A percentile compares a stretch with the other conserved stretches of the same genome.
Conservation (phyloP, 2,797 vertebrate genomes). For the Chrosomus eos region DNA sequence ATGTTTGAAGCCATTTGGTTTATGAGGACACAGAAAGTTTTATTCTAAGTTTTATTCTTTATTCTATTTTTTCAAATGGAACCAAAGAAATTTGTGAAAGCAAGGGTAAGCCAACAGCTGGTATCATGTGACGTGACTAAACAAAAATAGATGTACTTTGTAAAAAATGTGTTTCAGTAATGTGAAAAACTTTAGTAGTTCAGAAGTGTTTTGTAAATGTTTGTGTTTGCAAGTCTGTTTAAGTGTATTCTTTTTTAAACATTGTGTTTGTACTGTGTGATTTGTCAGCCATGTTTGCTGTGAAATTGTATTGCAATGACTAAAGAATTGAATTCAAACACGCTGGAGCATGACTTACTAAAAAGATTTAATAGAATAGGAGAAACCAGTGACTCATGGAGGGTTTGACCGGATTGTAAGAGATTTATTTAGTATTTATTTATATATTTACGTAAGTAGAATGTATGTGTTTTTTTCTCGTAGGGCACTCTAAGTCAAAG, state of each 20-base stretch:
- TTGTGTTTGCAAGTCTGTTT: conserved; percentile 27
- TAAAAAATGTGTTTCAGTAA: neutral
- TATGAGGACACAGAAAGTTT: neutral
- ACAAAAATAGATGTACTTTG: neutral
- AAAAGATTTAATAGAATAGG: conserved; percentile 4
- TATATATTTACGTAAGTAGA: neutral
- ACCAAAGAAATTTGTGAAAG: conserved; percentile 89
- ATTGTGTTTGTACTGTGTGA: conserved; percentile 43
- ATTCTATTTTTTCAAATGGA: conserved; percentile 72
- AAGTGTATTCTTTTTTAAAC: conserved; percentile 6
- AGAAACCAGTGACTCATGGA: neutral
- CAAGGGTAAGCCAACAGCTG: conserved; percentile 79
- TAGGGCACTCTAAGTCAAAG: conserved; percentile 84
- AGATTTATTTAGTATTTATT: neutral
- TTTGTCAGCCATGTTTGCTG: neutral
- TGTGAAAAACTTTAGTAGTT: neutral
- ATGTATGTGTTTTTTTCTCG: conserved; percentile 29
- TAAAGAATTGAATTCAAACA: neutral
- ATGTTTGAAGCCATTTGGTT: neutral
- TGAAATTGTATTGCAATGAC: neutral
- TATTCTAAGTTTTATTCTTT: conserved; percentile 67
- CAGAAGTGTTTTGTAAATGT: conserved; percentile 22
- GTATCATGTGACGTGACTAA: neutral
- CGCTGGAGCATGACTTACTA: neutral
- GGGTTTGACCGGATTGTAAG: neutral